phyloP scores from a whole-genome alignment of 2,888 invertebrate genomes.

The Tipula vernalis region DNA sequence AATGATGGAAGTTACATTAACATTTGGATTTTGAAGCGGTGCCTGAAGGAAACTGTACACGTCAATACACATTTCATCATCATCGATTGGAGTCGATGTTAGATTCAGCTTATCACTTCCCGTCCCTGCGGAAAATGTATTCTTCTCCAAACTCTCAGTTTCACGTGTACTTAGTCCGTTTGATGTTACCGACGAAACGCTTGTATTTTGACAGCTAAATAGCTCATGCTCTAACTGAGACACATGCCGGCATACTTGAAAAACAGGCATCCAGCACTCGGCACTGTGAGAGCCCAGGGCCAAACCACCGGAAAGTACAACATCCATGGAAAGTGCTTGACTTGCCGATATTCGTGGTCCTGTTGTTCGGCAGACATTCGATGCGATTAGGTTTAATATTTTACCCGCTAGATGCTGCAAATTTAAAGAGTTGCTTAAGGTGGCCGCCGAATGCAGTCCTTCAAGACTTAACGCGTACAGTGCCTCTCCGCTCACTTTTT shows the following conservation, averaged over 20 bases:
- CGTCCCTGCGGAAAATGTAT: slow-evolving; percentile 35
- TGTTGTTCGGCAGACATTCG: slow-evolving; percentile 74
- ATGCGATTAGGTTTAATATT: slow-evolving; percentile 73
- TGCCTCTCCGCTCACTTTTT: slow-evolving; percentile 53
- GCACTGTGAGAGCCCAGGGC: slow-evolving; percentile 86
- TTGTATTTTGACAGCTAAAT: slow-evolving; percentile 59
- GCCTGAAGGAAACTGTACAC: slow-evolving; percentile 73
- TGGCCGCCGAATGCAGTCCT: slow-evolving; percentile 83
- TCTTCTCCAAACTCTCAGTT: slow-evolving; percentile 31
- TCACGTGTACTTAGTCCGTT: slow-evolving; percentile 31
- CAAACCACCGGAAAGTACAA: slow-evolving; percentile 72
- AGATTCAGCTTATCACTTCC: slow-evolving; percentile 47
- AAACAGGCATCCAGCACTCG: slow-evolving; percentile 93
- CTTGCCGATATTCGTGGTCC: slow-evolving; percentile 71
- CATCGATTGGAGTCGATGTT: slow-evolving; percentile 48
- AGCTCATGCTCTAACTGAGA: slow-evolving; percentile 82
- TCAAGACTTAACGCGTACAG: slow-evolving; percentile 76
- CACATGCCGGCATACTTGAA: slow-evolving; percentile 86
- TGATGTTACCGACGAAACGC: slow-evolving; percentile 23
- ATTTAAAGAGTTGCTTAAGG: slow-evolving; percentile 76
- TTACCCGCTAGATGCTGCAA: slow-evolving; percentile 84
- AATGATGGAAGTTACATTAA: slow-evolving; percentile 35
- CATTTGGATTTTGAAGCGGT: slow-evolving; percentile 48
- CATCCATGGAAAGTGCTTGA: slow-evolving; percentile 85
- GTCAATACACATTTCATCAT: slow-evolving; percentile 73